Percentiles rank a stretch among this genome's conserved stretches.
phyloP scores from a whole-genome alignment of 2,797 vertebrate species.

The Cirrhinus molitorella region DNA sequence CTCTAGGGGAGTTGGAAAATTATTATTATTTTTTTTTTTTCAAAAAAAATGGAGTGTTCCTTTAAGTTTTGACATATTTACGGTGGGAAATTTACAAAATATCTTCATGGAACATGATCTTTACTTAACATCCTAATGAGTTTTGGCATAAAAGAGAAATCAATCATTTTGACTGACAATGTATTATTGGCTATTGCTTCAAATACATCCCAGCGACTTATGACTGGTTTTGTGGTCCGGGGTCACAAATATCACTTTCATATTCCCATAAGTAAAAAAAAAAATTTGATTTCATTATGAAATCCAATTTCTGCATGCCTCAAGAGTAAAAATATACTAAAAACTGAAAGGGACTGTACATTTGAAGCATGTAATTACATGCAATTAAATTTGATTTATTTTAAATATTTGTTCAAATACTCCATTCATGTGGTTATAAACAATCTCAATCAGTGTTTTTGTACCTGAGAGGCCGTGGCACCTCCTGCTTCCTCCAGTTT shows the following conservation, averaged over 20 bases:
- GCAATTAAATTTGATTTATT: not conserved
- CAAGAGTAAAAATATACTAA: not conserved
- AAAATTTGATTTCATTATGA: not conserved
- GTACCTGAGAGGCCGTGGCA: conserved; percentile 80
- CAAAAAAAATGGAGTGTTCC: too few relatives aligned
- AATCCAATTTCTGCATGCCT: not conserved
- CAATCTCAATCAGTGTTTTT: not conserved
- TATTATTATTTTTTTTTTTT: too few relatives aligned
- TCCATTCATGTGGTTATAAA: not conserved
- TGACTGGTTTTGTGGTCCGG: too few relatives aligned
- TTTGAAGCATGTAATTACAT: not conserved
- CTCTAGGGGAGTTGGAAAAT: too few relatives aligned
- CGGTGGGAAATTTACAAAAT: too few relatives aligned
- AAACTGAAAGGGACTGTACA: not conserved
- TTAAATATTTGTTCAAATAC: not conserved
- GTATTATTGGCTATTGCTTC: too few relatives aligned
- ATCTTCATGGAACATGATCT: too few relatives aligned
- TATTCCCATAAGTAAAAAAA: not conserved
- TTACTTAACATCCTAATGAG: too few relatives aligned
- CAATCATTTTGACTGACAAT: too few relatives aligned
- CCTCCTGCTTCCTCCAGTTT: conserved; percentile 85
- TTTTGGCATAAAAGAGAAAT: too few relatives aligned
- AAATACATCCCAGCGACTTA: too few relatives aligned
- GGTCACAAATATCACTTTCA: not conserved
- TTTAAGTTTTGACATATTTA: too few relatives aligned